Evolutionary conservation across 2,113 vertebrate species (phyloP), one percentile per base, ranked within the genome.

Genomic region (Malurus melanocephalus): DNA sequence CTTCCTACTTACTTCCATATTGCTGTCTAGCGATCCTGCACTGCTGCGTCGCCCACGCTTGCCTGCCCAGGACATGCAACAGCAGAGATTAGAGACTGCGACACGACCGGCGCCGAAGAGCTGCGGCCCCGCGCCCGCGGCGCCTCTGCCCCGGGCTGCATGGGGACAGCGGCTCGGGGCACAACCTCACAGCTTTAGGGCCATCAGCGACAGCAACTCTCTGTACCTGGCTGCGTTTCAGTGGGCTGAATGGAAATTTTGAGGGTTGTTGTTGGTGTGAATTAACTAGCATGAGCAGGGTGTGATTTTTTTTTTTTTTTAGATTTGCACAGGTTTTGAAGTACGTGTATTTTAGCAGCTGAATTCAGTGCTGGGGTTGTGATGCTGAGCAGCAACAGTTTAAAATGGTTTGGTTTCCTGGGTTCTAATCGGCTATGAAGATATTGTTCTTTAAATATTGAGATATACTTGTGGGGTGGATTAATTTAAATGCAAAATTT

Each of bases 21-120:
- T 99, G 99, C 99, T 99, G 98, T 99, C 99, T 99, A 99, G 98
- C 97, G 99, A 99, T 99, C 99, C 99, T 97, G 99, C 99, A 98
- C 99, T 99, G 99, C 98, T 99, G 98, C 99, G 98, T 87, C 99
- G 98, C 97, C 99, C 99, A 97, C 99, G 98, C 98, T 99, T 99
- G 98, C 99, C 99, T 99, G 99, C 98, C 98, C 99, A 98, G 98
- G 98, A 99, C 98, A 99, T 98, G 98, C 98, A 98, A 99, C 97
- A 98, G 97, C 98, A 99, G 92, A 99, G 98, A 98, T 99, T 98
- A 99, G 98, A 98, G 97, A 96, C 96, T 86, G 94, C 96, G 97
- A 97, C 96, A 97, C 97, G 92, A 97, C 94, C 90, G 73, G 80
- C 43, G 35, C 78, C 91, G 93, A 96, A 85, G 94, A 80, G 95